Percentiles rank a stretch among this genome's conserved stretches.
These are phyloP conservation scores for Urocynchramus pylzowi DNA, from an alignment of 2,113 vertebrate species.

Conservation along the genomic window DNA sequence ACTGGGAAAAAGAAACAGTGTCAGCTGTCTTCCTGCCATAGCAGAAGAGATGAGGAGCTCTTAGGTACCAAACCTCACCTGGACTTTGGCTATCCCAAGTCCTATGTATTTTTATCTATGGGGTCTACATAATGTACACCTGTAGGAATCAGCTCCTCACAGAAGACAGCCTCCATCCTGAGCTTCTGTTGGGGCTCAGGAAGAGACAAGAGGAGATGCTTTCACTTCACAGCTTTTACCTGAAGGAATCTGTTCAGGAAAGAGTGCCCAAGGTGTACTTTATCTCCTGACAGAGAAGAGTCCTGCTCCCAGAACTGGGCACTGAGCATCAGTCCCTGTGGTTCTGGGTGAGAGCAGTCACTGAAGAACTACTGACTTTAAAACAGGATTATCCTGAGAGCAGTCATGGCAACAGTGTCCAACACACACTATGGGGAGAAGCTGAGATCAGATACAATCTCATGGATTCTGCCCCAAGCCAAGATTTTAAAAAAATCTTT, in stretches of 20 bases:
- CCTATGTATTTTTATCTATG: neutral
- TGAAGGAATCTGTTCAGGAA: neutral
- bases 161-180: neutral
- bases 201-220: neutral
- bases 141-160: neutral
- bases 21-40: neutral
- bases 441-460: neutral
- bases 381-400: neutral
- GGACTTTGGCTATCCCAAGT: neutral
- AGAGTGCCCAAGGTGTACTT: neutral
- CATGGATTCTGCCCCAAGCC: neutral
- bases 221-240: neutral
- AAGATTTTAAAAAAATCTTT: neutral
- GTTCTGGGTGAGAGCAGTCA: neutral
- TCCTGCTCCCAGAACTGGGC: neutral
- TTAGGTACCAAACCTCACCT: neutral
- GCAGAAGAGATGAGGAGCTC: neutral
- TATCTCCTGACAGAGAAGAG: neutral
- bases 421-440: fast-evolving
- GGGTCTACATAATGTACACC: neutral
- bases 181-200: neutral
- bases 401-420: neutral
- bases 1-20: neutral
- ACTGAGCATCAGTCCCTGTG: neutral
- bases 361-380: neutral